These are phyloP conservation scores for Agelastica alni DNA, from an alignment of 2,888 invertebrate species.

Conservation along the genomic window DNA sequence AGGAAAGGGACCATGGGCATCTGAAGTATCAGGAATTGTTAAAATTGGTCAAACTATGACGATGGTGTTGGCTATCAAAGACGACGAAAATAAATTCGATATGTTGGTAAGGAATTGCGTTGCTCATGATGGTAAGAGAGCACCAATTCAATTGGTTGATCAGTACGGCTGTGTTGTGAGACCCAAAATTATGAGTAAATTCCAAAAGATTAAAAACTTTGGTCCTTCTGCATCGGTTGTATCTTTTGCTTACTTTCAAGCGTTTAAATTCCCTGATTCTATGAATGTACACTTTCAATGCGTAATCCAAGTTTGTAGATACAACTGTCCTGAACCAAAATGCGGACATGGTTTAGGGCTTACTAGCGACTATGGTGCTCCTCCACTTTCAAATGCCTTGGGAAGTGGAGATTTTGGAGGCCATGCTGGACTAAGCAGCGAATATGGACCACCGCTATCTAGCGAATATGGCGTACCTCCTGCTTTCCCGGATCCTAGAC, in stretches of 20 bases:
- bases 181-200: conserved; percentile 93
- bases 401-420: conserved; percentile 55
- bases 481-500: conserved; percentile 84
- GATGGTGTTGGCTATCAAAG: conserved; percentile 94
- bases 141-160: conserved; percentile 90
- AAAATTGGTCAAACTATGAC: conserved; percentile 97
- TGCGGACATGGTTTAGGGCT: conserved; percentile 70
- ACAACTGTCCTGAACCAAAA: conserved; percentile 91
- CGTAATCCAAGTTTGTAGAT: conserved; percentile 91
- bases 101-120: conserved; percentile 94
- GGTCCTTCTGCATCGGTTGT: conserved; percentile 93
- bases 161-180: conserved; percentile 92
- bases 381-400: conserved; percentile 56
- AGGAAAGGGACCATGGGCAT: conserved; percentile 96
- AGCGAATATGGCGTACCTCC: conserved; percentile 71
- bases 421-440: conserved; percentile 58
- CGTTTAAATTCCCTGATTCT: conserved; percentile 95
- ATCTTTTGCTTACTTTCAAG: conserved; percentile 95
- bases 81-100: conserved; percentile 94
- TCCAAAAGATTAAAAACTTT: conserved; percentile 95
- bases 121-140: conserved; percentile 91
- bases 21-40: conserved; percentile 92
- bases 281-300: conserved; percentile 98
- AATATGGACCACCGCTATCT: conserved; percentile 75
- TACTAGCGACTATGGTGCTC: conserved; percentile 69